Evolutionary conservation across 92 coral and sea anemone genomes (phyloP).

Genomic region (Phymanthus crucifer): DNA sequence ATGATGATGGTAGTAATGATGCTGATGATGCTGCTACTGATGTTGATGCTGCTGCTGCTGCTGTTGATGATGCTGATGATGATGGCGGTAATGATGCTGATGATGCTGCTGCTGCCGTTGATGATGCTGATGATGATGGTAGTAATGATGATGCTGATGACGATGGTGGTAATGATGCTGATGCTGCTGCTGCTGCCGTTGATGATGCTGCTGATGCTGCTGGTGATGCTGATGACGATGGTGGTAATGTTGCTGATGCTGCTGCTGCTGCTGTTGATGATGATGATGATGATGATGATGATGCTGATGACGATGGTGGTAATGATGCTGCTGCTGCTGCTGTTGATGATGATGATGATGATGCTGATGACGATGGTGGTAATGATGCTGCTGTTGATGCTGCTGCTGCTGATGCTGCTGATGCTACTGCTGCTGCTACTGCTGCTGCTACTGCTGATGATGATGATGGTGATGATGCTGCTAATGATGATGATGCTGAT

Average conservation of each 20-base stretch:
- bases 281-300: background rate
- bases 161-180: background rate
- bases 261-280: background rate
- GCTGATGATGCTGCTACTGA: too few relatives aligned
- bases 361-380: background rate
- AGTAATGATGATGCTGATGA: background rate
- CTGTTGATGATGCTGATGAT: background rate
- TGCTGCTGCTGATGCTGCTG: background rate
- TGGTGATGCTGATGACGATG: background rate
- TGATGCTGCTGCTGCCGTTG: background rate
- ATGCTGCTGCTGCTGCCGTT: background rate
- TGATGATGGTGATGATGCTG: too few relatives aligned
- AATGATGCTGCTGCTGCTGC: background rate
- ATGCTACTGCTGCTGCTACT: too few relatives aligned
- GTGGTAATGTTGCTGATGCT: background rate
- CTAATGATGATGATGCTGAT: too few relatives aligned
- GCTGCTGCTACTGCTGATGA: too few relatives aligned
- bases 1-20: too few relatives aligned
- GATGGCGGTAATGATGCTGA: background rate
- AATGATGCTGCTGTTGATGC: background rate
- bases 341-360: background rate
- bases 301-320: background rate
- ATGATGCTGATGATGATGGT: background rate
- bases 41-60: too few relatives aligned
- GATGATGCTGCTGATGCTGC: background rate